Evolutionary conservation across 2,797 vertebrate species (phyloP), one percentile per base, ranked within the genome.

Genomic region (Chaetophractus vellerosus): DNA sequence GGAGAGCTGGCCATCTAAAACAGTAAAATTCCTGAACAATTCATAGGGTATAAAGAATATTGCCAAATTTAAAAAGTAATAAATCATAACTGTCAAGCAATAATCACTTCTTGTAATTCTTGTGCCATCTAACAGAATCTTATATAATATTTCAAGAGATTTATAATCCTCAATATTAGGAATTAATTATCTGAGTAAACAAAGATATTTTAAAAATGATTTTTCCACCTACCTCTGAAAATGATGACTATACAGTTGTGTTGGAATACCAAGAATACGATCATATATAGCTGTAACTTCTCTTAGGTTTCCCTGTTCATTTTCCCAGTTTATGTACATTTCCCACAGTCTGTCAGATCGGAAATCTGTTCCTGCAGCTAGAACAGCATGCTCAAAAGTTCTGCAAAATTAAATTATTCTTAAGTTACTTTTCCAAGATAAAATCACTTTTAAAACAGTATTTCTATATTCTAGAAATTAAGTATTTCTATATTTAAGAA

Each of bases 301-400:
- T 95, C 98, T 99, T 66, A 99, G 97, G 94, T 99, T 99, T 80
- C 98, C 98, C 93, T 99, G 99, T 75, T 99, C 99, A 0, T 98
- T 99, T 97, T 99, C 99, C 99, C 99, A 99, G 97, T 97, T 99
- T 97, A 99, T 98, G 96, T 99, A 99, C 97, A 99, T 99, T 97
- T 99, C 99, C 99, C 99, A 99, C 2, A 99, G 98, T 87, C 99
- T 99, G 97, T 99, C 99, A 8, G 99, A 99, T 95, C 99, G 99
- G 96, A 99, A 99, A 97, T 99, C 99, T 93, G 99, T 99, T 93
- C 99, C 99, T 79, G 99, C 99, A 66, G 99, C 99, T 86, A 99
- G 98, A 61, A 99, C 99, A 10, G 99, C 99, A 0, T 99, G 99
- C 85, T 99, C 99, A 88, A 99, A 99, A 26, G 99, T 99, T 96